Evolutionary conservation across 2,113 vertebrate genomes (phyloP), one percentile per base, ranked within the genome.

Genomic region (Ploceus nigricollis): DNA sequence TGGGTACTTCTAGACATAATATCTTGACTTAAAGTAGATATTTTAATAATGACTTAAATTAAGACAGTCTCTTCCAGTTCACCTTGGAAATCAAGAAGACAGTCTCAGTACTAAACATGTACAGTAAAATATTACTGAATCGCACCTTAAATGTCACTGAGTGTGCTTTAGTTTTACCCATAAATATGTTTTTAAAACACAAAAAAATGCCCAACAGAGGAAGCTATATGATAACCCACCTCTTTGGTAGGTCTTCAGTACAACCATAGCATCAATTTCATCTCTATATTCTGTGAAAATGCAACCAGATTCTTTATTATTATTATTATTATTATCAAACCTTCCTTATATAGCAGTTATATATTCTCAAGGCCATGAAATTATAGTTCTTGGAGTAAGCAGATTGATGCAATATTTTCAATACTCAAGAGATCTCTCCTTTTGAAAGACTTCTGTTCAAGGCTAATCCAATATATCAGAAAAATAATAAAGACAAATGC

Each of bases 401-500:
- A 82, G 40, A 51, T 7, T 70, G 71, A 68, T 53, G 40, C 37
- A 80, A 60, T 77, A 64, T 44, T 82, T 77, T 47, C 35, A 73
- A 64, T 51, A n/a, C 40, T 90, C 58, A 57, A 65, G 71, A 83
- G 40, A 60, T 31, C 37, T 73, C 77, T 58, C 28, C 31, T 89
- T 77, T 80, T 53, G 31, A 69, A 92, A 94, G 27, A 75, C 30
- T 73, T 89, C 35, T 75, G 47, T 80, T 87, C 33, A 87, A 94
- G 80, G 33, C 54, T 91, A 94, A 87, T 84, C 50, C 54, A 91
- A 81, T 90, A 44, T 19, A 83, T 42, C 60, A 91, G 54, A 89
- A 86, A 92, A 86, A 73, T 73, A 86, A 89, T 76, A 70, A 73
- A 91, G 87, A 78, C 23, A 94, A 94, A 80, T 81, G 33, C 7